Base-by-base conservation (phyloP, 92 coral and sea anemone genomes). In the Parazoanthus darwini region DNA sequence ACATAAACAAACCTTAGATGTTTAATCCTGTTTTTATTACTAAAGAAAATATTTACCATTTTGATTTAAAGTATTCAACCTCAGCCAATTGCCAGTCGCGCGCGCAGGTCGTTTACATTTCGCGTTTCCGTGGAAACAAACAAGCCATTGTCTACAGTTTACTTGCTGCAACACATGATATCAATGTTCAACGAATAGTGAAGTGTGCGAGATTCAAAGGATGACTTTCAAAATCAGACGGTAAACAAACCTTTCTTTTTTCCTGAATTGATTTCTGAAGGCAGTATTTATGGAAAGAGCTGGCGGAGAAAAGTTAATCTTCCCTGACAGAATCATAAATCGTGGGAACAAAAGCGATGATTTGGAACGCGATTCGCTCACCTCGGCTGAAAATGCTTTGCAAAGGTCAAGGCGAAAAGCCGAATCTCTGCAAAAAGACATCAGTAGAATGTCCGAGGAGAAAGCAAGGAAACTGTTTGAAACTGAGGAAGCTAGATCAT, bases 391-490 rank as follows among this genome's bases (percentile, higher is more conserved):
- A 14, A 22, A 74, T n/a, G 22, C 85, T 5, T 82, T 85, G 91
- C 82, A 75, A 22, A 71, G 44, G 15, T 59, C 90, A 38, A 81
- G 91, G 48, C 82, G 82, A 22, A 88, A 85, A 79, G 51, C 88
- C 11, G 92, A 86, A 4, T 88, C 92, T 20, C 88, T 93, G 4
- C 77, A 88, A 20, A 79, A 89, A 13, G 98, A 95, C 66, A 91
- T 95, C 29, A 81, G 79, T 23, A 87, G 81, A 54, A 86, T 97
- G 94, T 97, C 98, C 29, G 93, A 95, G 56, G 98, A 95, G 87
- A 97, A 97, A 78, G 94, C 93, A 54, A 91, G 91, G 83, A 85
- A 91, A 75, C 88, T 97, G 50, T 97, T 97, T 63, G 92, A 87
- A 14, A 93, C 77, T 46, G 98, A 96, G 43, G 94, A 91, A 39